These are phyloP conservation scores for Eutrigla gurnardus DNA, from an alignment of 2,797 vertebrate species.

Conservation along the genomic window DNA sequence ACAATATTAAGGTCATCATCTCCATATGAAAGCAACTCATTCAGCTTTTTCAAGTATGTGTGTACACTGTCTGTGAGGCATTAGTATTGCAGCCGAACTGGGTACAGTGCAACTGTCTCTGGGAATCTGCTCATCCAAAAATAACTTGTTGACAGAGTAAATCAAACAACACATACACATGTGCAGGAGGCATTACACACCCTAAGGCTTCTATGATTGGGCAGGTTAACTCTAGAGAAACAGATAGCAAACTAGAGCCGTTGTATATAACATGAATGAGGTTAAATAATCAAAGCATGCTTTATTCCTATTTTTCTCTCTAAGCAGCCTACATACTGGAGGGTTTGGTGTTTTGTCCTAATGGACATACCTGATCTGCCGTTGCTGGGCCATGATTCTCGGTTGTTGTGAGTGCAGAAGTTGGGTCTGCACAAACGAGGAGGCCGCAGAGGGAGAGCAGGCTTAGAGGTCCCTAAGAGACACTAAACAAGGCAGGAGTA, in stretches of 20 bases:
- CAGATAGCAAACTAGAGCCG: background rate
- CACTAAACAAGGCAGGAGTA: conserved; percentile 72
- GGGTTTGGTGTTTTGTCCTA: background rate
- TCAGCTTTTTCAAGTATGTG: background rate
- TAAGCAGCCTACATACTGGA: background rate
- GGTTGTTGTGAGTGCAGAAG: conserved; percentile 41
- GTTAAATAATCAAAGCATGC: background rate
- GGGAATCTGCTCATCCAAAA: conserved; percentile 47
- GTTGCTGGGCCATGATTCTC: conserved; percentile 77
- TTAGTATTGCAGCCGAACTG: conserved; percentile 7
- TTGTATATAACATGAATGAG: background rate
- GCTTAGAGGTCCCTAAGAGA: conserved; percentile 69
- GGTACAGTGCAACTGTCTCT: conserved; percentile 9
- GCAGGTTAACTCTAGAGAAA: background rate
- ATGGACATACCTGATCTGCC: conserved; percentile 74
- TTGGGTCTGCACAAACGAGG: conserved; percentile 32
- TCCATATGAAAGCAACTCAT: background rate
- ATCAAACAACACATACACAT: conserved; percentile 24
- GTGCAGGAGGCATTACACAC: background rate
- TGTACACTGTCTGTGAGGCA: background rate
- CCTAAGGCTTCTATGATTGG: background rate
- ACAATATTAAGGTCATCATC: background rate
- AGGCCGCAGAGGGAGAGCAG: conserved; percentile 64
- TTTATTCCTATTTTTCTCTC: background rate
- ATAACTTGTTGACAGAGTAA: conserved; percentile 47